Evolutionary conservation across 2,113 vertebrate genomes (phyloP), one percentile per base, ranked within the genome.

Genomic region (Lasiurus borealis): DNA sequence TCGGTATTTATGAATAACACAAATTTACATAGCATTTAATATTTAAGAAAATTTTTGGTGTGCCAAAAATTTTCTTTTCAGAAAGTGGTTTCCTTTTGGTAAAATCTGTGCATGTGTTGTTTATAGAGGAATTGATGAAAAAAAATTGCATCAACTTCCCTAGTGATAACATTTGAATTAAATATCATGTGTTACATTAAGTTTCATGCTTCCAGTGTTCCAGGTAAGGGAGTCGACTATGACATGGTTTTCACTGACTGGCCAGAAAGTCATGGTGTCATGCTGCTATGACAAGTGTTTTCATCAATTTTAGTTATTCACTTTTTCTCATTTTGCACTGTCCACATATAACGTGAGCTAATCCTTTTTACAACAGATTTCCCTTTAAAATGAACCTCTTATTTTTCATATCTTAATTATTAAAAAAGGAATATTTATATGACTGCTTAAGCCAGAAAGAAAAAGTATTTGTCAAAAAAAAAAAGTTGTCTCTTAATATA

Each of bases 41-140:
- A 71, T 40, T 31, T 71, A 31, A n/a, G 31, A 2, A 44, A 27
- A 29, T 36, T 68, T 81, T 88, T 77, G 19, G 66, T 31, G 4
- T 57, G 69, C 15, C 6, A 6, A n/a, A n/a, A n/a, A 62, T 84
- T 90, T 82, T 78, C 3, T 90, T 78, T 84, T 81, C 23, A 90
- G 64, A 29, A 73, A 93, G 68, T 68, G 13, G 1, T 88, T 87
- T 69, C 25, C 72, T 87, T 75, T 92, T 84, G n/a, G 4, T 48
- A 14, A 81, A 78, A 71, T 50, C 46, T 94, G 62, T 90, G 36
- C 48, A 69, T 72, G 25, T 27, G 31, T 52, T 71, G 50, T 85
- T 89, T 90, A 40, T 83, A 83, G 44, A 90, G 48, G 19, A 95
- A 76, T 50, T 72, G 57, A 68, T 71, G 72, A 69, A 88, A 95